A percentile compares a stretch with the other conserved stretches of the same genome.
Conservation (phyloP, 1,140 invertebrate species). For the Drosophila novamexicana region DNA sequence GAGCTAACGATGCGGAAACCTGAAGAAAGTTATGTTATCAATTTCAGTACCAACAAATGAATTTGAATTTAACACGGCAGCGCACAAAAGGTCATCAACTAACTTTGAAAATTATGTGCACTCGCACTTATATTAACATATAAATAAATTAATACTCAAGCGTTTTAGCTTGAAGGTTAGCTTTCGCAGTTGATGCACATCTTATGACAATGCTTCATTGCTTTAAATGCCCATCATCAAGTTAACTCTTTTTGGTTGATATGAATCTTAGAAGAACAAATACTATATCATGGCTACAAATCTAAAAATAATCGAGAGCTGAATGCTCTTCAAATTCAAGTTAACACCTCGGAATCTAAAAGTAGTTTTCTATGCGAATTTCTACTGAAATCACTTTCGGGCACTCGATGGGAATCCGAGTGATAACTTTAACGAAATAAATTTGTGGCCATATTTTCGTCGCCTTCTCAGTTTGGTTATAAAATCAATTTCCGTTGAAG, state of each 20-base stretch:
- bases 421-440: conserved; percentile 45
- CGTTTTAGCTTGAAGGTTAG: conserved; percentile 31
- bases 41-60: conserved; percentile 83
- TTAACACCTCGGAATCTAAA: no score
- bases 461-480: conserved; percentile 50
- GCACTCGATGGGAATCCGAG: conserved; percentile 14
- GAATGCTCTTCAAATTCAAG: no score
- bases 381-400: conserved; percentile 17
- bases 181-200: neutral
- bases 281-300: no score
- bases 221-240: conserved; percentile 9
- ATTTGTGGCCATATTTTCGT: conserved; percentile 23
- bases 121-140: conserved; percentile 16
- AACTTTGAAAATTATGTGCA: conserved; percentile 40
- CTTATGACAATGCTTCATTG: neutral
- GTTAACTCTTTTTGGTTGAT: no score
- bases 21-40: conserved; percentile 84
- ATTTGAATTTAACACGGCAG: conserved; percentile 78
- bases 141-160: neutral
- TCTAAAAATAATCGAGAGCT: neutral
- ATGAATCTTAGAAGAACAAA: no score
- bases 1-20: conserved; percentile 84
- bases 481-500: conserved; percentile 79
- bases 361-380: neutral
- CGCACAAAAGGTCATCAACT: conserved; percentile 39